Conservation (phyloP, 2,888 invertebrate species). For the Lottia gigantea region DNA sequence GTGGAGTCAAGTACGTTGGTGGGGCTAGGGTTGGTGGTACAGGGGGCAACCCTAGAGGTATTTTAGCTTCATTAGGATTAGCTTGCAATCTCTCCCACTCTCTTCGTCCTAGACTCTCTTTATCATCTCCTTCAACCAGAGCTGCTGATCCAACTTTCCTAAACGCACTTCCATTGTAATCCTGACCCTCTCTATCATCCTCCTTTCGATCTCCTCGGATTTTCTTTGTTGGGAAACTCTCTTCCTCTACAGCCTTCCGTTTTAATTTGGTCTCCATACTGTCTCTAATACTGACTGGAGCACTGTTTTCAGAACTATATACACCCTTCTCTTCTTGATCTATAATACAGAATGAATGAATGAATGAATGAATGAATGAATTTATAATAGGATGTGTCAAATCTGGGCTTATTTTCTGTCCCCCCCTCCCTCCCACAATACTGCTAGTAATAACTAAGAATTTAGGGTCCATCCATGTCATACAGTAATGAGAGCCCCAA, state of each 20-base stretch:
- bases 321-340: background rate
- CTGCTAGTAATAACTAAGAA: no score
- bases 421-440: no score
- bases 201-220: background rate
- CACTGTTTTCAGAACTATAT: slow-evolving; percentile 1
- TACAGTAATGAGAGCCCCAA: no score
- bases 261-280: background rate
- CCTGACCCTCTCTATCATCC: background rate
- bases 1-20: slow-evolving; percentile 15
- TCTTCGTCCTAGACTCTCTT: background rate
- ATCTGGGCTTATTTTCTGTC: no score
- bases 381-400: no score
- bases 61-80: slow-evolving; percentile 13
- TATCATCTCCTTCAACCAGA: slow-evolving; percentile 12
- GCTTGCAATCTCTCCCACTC: slow-evolving; percentile 5
- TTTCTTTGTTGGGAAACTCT: background rate
- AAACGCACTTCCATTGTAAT: slow-evolving; percentile 53
- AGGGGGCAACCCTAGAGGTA: slow-evolving; percentile 24
- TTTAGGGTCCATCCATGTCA: no score
- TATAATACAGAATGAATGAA: no score
- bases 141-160: slow-evolving; percentile 53
- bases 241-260: background rate
- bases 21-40: slow-evolving; percentile 21
- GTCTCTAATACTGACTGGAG: background rate
- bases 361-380: no score